A percentile compares a stretch with the other conserved stretches of the same genome.
These are phyloP conservation scores for Matsumurasca onukii DNA, from an alignment of 1,140 invertebrate genomes.

Conservation along the genomic window DNA sequence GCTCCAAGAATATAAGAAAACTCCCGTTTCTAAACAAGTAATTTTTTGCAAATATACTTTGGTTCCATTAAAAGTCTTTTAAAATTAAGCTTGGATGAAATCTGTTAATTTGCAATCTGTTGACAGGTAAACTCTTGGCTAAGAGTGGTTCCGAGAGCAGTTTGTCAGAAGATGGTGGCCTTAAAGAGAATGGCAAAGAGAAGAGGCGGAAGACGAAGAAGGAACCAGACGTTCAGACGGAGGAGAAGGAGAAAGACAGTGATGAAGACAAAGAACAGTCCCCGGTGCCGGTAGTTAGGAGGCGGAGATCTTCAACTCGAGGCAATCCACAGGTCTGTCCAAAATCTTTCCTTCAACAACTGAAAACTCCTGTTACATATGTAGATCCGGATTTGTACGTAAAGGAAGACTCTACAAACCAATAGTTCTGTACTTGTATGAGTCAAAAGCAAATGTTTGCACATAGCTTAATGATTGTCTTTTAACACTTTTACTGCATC, in stretches of 20 bases:
- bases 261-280: constrained; percentile 53
- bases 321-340: constrained; percentile 48
- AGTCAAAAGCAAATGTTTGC: no score
- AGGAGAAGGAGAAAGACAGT: constrained; percentile 68
- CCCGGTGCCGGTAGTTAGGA: constrained; percentile 54
- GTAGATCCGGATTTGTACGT: no score
- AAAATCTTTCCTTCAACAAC: no score
- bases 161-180: constrained; percentile 65
- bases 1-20: neutral
- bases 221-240: constrained; percentile 53
- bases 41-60: neutral
- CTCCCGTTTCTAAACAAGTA: neutral
- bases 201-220: constrained; percentile 37
- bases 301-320: constrained; percentile 58
- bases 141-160: constrained; percentile 87
- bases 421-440: no score
- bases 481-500: no score
- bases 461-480: no score
- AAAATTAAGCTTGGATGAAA: no score
- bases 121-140: constrained; percentile 48
- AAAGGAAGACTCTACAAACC: no score
- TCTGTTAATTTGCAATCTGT: no score
- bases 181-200: constrained; percentile 31
- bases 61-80: no score
- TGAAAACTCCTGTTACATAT: no score